Evolutionary conservation across 2,888 invertebrate genomes (phyloP), one percentile per base, ranked within the genome.

Genomic region (Philhelius pedissequus): DNA sequence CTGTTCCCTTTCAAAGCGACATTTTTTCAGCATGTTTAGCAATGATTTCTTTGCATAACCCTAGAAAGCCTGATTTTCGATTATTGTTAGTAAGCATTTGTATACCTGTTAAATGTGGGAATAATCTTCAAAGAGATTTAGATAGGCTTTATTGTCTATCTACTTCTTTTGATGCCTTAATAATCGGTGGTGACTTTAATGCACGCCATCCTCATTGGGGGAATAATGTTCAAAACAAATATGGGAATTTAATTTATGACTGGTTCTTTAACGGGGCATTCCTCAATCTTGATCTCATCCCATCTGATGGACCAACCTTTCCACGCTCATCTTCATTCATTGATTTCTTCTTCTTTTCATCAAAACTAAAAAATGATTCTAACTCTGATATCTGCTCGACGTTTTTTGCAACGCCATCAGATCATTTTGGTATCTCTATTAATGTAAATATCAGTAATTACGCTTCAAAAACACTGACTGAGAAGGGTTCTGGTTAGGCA

Each of bases 261-360:
- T 66, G 64, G 64, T 66, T 50, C 22, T 50, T 25, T 18, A 66
- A 50, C n/a, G 35, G 64, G 1, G 30, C 64, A 18, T 66, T 35
- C 15, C 11, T 50, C 32, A 66, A 48, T 6, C 48, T 48, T 22
- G 64, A 66, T 35, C 32, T 66, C 2, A 50, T 66, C 22, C 32
- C 48, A 66, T 15, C 60, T 15, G 58, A 58, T 58, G 25, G 38
- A 8, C 58, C 38, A 2, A 58, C 38, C n/a, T 58, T 58, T n/a
- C 38, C 58, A 25, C 58, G 58, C 4, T 60, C 58, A 8, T 58
- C 38, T 8, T 58, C 58, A 22, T 58, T 13, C 7, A 58, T 60
- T 25, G 58, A 60, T n/a, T 60, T 40, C 5, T 58, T 58, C 13
- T 38, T 58, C 15, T 13, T 38, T 38, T 58, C 58, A 38, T 38